Conservation (phyloP, 2,113 vertebrate species). For the Macquaria ambigua region DNA sequence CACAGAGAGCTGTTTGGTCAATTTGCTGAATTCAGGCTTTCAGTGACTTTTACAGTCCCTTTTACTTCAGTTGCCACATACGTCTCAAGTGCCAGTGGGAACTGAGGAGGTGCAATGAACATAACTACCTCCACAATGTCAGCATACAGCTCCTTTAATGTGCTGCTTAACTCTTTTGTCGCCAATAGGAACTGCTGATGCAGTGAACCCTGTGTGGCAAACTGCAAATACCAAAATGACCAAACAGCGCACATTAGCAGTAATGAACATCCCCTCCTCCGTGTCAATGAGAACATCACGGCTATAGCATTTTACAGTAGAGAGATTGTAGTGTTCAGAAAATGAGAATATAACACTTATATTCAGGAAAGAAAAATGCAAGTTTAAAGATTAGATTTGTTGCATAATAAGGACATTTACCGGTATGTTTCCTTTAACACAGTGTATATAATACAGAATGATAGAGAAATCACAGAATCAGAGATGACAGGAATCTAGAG, state of each 20-base stretch:
- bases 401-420: slow-evolving; percentile 58
- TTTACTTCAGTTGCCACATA: slow-evolving; percentile 37
- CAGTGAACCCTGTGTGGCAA: not conserved
- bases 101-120: slow-evolving; percentile 38
- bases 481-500: slow-evolving; percentile 32
- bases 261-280: slow-evolving; percentile 33
- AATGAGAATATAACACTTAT: slow-evolving; percentile 36
- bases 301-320: not conserved
- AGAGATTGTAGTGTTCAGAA: slow-evolving; percentile 55
- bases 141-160: slow-evolving; percentile 18
- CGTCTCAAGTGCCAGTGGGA: slow-evolving; percentile 20
- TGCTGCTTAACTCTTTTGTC: slow-evolving; percentile 16
- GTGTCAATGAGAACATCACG: not conserved
- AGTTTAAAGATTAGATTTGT: slow-evolving; percentile 55
- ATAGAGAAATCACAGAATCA: slow-evolving; percentile 61
- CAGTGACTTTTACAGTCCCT: slow-evolving; percentile 48
- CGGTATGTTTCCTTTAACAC: slow-evolving; percentile 38
- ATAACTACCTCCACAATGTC: slow-evolving; percentile 25
- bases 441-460: slow-evolving; percentile 44
- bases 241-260: slow-evolving; percentile 23
- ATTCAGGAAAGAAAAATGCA: slow-evolving; percentile 37
- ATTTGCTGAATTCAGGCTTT: slow-evolving; percentile 46
- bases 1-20: slow-evolving; percentile 16
- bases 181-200: not conserved
- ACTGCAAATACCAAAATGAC: slow-evolving; percentile 19